Conservation (phyloP, 2,113 vertebrate genomes). For the Helogale parvula region DNA sequence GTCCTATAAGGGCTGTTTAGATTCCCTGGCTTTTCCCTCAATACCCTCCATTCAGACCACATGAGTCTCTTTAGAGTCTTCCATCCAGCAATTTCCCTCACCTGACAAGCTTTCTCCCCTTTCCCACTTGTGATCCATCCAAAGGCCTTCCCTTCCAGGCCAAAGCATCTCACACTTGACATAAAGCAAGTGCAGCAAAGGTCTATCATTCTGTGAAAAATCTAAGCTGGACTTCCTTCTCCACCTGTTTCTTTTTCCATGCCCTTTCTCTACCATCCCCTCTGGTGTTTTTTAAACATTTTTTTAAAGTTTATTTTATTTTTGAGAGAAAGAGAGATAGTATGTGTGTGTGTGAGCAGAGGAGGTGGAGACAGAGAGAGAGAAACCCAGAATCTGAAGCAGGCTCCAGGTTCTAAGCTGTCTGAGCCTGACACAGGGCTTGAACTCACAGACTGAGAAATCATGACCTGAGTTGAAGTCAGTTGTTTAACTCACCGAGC, state of each 20-base stretch:
- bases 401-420: too few relatives aligned
- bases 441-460: too few relatives aligned
- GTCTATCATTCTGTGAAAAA: not conserved
- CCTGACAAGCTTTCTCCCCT: not conserved
- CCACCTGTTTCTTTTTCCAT: not conserved
- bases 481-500: too few relatives aligned
- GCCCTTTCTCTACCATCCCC: not conserved
- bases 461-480: too few relatives aligned
- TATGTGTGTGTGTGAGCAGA: too few relatives aligned
- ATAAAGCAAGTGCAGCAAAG: not conserved
- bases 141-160: not conserved
- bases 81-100: constrained; percentile 1
- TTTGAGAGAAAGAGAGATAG: too few relatives aligned
- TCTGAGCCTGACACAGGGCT: too few relatives aligned
- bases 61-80: not conserved
- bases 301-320: too few relatives aligned
- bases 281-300: too few relatives aligned
- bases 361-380: too few relatives aligned
- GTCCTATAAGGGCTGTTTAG: not conserved
- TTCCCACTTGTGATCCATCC: not conserved
- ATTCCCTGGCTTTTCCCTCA: not conserved
- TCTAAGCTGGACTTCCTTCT: not conserved
- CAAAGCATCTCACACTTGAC: not conserved
- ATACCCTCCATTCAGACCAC: not conserved
- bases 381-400: too few relatives aligned